Base-by-base conservation (phyloP, 2,888 invertebrate species). In the Thymelicus acteon region DNA sequence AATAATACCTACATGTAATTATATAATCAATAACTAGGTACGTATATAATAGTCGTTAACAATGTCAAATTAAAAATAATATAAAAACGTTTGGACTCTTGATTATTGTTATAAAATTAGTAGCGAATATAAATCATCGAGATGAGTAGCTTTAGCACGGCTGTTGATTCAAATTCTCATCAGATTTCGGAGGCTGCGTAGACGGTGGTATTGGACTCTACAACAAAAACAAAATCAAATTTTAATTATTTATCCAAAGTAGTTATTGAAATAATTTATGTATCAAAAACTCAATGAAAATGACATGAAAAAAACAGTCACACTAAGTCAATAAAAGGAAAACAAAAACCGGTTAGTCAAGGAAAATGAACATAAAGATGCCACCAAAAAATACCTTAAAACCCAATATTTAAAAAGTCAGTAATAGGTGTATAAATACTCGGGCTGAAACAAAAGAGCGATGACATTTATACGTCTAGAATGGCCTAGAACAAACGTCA, bases 91-190 rank as follows among this genome's bases (percentile, higher is more conserved):
- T 85, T 88, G 85, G 87, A 88, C 86, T 88, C 81, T 79, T 82
- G 79, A 44, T 57, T 70, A 63, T 63, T 58, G 58, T 69, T 63
- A 64, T 54, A 70, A 70, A 77, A 78, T 82, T 82, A 82, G 80
- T 80, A 78, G 81, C 77, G 75, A 78, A 75, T 73, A 72, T 76
- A 76, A 76, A 81, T 76, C 80, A 81, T 77, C 73, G 73, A 68
- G 49, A 47, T 65, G 72, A 68, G 72, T 74, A 72, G 67, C 79
- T 82, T 89, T 94, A 94, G 91, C 91, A 94, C 85, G 95, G 94
- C 84, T 95, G 95, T 84, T 96, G 95, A 92, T 96, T 96, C 92
- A 96, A 94, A 93, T 96, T 96, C 88, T 96, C 96, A 86, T 96
- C 96, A 80, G 96, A 95, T 82, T 95, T 95, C 85, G 95, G 95